These are phyloP conservation scores for Eustalomyia histrio DNA, from an alignment of 2,888 invertebrate genomes.

Conservation along the genomic window DNA sequence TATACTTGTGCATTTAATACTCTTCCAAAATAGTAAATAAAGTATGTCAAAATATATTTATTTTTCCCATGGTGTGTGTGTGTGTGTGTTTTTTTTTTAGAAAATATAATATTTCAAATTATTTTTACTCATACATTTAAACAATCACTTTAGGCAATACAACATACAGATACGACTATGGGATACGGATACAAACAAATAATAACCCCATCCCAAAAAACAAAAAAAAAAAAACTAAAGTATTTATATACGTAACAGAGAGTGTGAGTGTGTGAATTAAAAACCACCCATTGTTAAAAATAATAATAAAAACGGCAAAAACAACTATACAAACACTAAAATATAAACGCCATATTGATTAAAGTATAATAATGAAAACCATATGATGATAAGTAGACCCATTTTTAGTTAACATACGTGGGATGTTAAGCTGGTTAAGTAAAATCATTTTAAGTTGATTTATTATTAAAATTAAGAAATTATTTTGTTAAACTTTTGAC, in stretches of 20 bases:
- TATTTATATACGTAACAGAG: conserved; percentile 31
- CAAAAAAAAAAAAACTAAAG: too few species aligned
- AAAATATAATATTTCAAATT: conserved; percentile 38
- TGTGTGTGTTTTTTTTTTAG: conserved; percentile 8
- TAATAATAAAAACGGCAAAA: conserved; percentile 58
- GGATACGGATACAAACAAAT: background rate
- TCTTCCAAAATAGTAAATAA: conserved; percentile 34
- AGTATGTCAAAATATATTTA: conserved; percentile 58
- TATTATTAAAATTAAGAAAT: too few species aligned
- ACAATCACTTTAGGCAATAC: conserved; percentile 37
- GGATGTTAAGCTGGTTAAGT: background rate
- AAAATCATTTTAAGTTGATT: too few species aligned
- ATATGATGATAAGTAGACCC: conserved; percentile 1
- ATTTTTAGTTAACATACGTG: background rate
- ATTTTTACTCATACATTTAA: conserved; percentile 4
- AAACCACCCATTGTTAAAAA: conserved; percentile 66
- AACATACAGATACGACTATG: too few species aligned
- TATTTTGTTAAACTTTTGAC: too few species aligned
- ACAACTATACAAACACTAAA: conserved; percentile 53
- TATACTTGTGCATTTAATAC: conserved; percentile 49
- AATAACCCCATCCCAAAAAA: conserved; percentile 56
- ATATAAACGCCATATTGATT: conserved; percentile 63
- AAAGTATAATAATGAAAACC: conserved; percentile 33
- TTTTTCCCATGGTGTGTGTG: conserved; percentile 38
- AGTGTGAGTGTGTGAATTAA: conserved; percentile 54